phyloP scores from a whole-genome alignment of 2,797 vertebrate species.

The Schizothorax lantsangensis region DNA sequence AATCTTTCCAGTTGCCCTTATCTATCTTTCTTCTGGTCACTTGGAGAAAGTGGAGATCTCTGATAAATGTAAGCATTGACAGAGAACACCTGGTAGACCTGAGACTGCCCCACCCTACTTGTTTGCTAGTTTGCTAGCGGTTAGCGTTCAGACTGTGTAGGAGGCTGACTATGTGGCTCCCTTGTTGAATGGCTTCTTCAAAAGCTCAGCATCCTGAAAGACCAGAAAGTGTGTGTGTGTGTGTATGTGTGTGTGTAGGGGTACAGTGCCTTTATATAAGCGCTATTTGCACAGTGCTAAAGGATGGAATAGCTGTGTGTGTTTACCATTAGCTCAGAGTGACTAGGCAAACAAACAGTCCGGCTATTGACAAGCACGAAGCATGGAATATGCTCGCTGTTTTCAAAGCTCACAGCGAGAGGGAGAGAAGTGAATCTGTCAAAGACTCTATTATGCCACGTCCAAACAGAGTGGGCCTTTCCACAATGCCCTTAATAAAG shows the following conservation, averaged over 20 bases:
- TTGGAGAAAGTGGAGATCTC: slow-evolving; percentile 62
- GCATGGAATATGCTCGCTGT: slow-evolving; percentile 74
- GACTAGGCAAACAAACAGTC: slow-evolving; percentile 81
- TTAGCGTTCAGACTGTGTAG: slow-evolving; percentile 40
- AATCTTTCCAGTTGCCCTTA: slow-evolving; percentile 8
- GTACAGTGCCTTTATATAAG: slow-evolving; percentile 76
- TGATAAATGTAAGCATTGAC: slow-evolving; percentile 69
- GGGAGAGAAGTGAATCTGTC: slow-evolving; percentile 78
- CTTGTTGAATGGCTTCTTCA: slow-evolving; percentile 59
- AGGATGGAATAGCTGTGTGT: slow-evolving; percentile 70
- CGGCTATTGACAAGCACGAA: slow-evolving; percentile 73
- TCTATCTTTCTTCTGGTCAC: slow-evolving; percentile 59
- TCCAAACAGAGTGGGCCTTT: slow-evolving; percentile 78
- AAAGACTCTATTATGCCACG: slow-evolving; percentile 83
- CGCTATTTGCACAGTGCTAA: slow-evolving; percentile 77
- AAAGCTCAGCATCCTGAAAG: slow-evolving; percentile 45
- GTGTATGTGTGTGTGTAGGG: slow-evolving; percentile 42
- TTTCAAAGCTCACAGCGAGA: slow-evolving; percentile 65
- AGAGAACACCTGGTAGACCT: slow-evolving; percentile 74
- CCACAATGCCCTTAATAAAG: slow-evolving; percentile 84
- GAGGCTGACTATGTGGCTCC: slow-evolving; percentile 25
- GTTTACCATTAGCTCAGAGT: slow-evolving; percentile 75
- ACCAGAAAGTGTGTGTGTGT: slow-evolving; percentile 55
- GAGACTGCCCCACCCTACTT: slow-evolving; percentile 56
- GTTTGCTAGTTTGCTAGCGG: slow-evolving; percentile 32